Base-by-base conservation (phyloP, 2,888 invertebrate species). In the Megamerina dolium region DNA sequence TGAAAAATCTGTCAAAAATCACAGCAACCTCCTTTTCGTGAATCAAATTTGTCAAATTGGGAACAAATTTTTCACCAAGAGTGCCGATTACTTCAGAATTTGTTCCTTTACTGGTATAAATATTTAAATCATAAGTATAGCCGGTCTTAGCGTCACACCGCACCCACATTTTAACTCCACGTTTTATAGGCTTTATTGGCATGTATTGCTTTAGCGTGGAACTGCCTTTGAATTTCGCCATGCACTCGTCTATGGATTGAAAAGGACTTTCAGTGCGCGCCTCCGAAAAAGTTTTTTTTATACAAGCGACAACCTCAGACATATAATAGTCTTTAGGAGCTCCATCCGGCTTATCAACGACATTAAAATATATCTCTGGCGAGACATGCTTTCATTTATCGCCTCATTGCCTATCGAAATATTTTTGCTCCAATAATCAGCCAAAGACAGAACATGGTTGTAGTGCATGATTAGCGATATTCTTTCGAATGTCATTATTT, bases 261-360 rank as follows among this genome's bases (percentile, higher is more conserved):
- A n/a, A n/a, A n/a, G n/a, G n/a, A n/a, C 4, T 13, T 30, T 5
- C 13, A 30, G n/a, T 12, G 30, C n/a, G 14, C 14, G n/a, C n/a
- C n/a, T n/a, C n/a, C n/a, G n/a, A n/a, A n/a, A n/a, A n/a, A n/a
- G n/a, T n/a, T n/a, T n/a, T n/a, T n/a, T n/a, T n/a, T n/a, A n/a
- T 12, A 8, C 14, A 12, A n/a, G 14, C 5, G 30, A 12, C 14
- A 12, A 30, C 30, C 14, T 30, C 31, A 13, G 31, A 14, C 14
- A 31, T 31, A n/a, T 31, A 31, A 17, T 31, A n/a, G 17, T 31
- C 31, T 13, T 31, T 31, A 16, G 31, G 8, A 31, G 31, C 31
- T 16, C 17, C 13, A 17, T 13, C 17, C 8, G 31, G 31, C 17
- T 31, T 31, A 3, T n/a, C 31, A 17, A 14, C 14, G 17, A 16